Base-by-base conservation (phyloP, 2,888 invertebrate species). In the Nymphalis urticae region DNA sequence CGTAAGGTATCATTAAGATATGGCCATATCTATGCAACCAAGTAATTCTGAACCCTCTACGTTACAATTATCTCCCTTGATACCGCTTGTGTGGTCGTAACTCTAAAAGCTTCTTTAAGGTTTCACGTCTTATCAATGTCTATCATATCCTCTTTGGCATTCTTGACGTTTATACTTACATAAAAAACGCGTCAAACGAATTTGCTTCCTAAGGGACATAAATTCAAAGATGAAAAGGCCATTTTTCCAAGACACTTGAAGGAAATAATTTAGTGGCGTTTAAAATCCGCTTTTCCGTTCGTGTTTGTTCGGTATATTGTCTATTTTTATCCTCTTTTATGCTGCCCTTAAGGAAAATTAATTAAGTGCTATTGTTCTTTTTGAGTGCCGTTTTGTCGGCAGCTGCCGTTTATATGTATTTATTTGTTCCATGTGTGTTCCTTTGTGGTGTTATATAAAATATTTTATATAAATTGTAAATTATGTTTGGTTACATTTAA, bases 321-420 rank as follows among this genome's bases (percentile, higher is more conserved):
- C 80, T 79, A 69, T 69, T 62, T 81, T 82, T 83, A 81, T 84
- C 75, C 79, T 80, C 82, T 83, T 86, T 86, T 81, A 82, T 84
- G 82, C 17, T 50, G 19, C 80, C 80, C 81, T 83, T 78, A 86
- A 86, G 85, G 86, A 86, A 89, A 89, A 88, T 89, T 89, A 89
- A 90, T 90, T 89, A 88, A 85, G 85, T 85, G 81, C 79, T 79
- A 83, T 86, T 87, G 85, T 87, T 85, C 80, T 76, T 76, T 82
- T 78, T 79, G 82, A 83, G 80, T 75, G 79, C 81, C 79, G 81
- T 86, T 85, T 85, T 62, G 42, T 60, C 60, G 42, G 21, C n/a
- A 19, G 58, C 19, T 9, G 19, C 19, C 42, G 19, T 58, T 42
- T 42, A 10, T 2, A 10, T 2, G 6, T 58, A 42, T 42, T 32